These are phyloP conservation scores for Hyla sarda DNA, from an alignment of 2,113 vertebrate species.

Conservation along the genomic window DNA sequence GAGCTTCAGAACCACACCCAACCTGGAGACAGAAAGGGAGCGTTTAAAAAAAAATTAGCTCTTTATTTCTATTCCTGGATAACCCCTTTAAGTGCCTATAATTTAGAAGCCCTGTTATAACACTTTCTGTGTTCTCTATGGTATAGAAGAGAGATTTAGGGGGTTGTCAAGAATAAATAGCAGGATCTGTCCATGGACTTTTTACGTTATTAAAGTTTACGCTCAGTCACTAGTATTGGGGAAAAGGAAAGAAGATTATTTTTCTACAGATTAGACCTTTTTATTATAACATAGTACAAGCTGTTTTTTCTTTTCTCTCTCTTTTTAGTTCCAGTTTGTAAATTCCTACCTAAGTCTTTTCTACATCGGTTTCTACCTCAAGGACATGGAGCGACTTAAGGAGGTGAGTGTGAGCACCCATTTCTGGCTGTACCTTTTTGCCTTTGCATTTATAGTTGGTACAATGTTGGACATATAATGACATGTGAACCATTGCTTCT, in stretches of 20 bases:
- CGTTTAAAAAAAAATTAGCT: too few relatives aligned
- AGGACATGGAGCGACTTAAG: constrained; percentile 97
- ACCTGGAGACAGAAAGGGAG: too few relatives aligned
- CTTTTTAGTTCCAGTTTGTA: constrained; percentile 92
- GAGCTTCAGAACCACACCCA: too few relatives aligned
- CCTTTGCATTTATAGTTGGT: background rate
- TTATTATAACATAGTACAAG: background rate
- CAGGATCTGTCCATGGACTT: background rate
- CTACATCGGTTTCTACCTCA: constrained; percentile 99
- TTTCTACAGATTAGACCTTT: too few relatives aligned
- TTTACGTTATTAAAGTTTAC: background rate
- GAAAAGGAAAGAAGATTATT: too few relatives aligned
- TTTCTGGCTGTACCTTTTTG: background rate
- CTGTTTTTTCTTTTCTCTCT: background rate
- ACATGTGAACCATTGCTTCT: background rate
- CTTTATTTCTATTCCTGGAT: too few relatives aligned
- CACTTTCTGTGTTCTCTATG: background rate
- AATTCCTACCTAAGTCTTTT: constrained; percentile 99
- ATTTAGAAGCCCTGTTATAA: background rate
- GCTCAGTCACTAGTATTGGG: too few relatives aligned
- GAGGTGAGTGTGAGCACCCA: constrained; percentile 79
- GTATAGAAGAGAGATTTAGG: background rate
- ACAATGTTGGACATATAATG: background rate
- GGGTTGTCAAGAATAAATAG: background rate
- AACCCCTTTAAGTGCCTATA: background rate